A percentile compares a stretch with the other conserved stretches of the same genome.
Evolutionary conservation across 1,140 invertebrate species (phyloP).

Genomic region (Rhyzopertha dominica): DNA sequence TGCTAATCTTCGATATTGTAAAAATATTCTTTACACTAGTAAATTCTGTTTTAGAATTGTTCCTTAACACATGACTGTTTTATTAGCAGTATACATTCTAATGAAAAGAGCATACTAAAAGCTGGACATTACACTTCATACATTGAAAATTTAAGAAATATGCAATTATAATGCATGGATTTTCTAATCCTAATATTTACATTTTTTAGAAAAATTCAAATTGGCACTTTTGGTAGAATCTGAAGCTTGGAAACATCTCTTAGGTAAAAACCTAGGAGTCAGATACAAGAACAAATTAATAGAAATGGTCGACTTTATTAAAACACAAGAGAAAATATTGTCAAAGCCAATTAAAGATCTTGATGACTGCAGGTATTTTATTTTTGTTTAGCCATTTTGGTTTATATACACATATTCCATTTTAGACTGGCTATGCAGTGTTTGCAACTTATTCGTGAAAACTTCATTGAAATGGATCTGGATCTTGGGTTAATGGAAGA

Average conservation of each 20-base stretch:
- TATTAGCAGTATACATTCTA: neutral
- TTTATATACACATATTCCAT: no score
- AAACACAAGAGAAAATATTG: constrained; percentile 61
- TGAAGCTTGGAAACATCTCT: constrained; percentile 62
- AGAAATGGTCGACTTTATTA: constrained; percentile 64
- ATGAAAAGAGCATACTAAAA: no score
- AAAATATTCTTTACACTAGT: no score
- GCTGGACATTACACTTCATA: no score
- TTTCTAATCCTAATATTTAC: constrained; percentile 2
- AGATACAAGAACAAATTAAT: constrained; percentile 60
- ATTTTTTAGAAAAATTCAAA: constrained; percentile 61
- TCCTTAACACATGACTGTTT: constrained; percentile 1
- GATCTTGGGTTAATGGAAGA: constrained; percentile 71
- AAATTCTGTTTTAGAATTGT: no score
- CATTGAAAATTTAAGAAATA: no score
- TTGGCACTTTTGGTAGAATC: constrained; percentile 63
- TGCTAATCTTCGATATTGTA: no score
- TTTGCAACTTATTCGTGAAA: constrained; percentile 66
- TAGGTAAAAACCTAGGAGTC: constrained; percentile 57
- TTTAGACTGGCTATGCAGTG: constrained; percentile 64
- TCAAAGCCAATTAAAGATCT: constrained; percentile 63
- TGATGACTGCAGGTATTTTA: constrained; percentile 56
- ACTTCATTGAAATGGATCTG: constrained; percentile 72
- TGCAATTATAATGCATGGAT: no score
- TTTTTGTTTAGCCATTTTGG: constrained; percentile 10